These are phyloP conservation scores for Acanthaster planci DNA, from an alignment of 35 echinoderm and acorn worm genomes.

Conservation along the genomic window DNA sequence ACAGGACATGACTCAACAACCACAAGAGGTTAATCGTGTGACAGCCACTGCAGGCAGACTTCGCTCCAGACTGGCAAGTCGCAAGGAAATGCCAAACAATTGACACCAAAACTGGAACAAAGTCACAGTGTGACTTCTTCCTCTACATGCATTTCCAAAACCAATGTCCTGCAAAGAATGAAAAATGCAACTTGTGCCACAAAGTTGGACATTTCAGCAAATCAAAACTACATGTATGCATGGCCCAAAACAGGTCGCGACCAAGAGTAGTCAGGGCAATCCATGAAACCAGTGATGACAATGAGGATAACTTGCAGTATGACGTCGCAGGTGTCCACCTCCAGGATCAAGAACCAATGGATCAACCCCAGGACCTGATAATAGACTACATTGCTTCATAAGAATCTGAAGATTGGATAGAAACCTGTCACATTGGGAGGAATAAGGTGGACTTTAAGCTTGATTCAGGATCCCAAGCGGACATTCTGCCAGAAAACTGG, in stretches of 20 bases:
- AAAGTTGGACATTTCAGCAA: background rate
- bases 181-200: background rate
- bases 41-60: background rate
- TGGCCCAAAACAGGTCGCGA: background rate
- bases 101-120: background rate
- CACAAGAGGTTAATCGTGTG: background rate
- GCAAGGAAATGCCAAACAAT: background rate
- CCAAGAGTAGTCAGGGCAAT: background rate
- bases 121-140: background rate
- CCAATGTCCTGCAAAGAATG: background rate
- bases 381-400: background rate
- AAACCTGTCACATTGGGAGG: background rate
- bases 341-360: background rate
- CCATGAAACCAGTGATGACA: background rate
- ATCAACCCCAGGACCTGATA: background rate
- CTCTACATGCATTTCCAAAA: background rate
- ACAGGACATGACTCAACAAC: background rate
- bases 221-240: background rate
- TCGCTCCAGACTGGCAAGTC: background rate
- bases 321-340: background rate
- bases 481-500: conserved; percentile 42
- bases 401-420: background rate
- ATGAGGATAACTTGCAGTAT: background rate
- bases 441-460: conserved; percentile 33
- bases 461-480: conserved; percentile 67